Percentiles rank a stretch among this genome's conserved stretches.
phyloP scores from a whole-genome alignment of 2,888 invertebrate genomes.

The Geophilus truncorum region DNA sequence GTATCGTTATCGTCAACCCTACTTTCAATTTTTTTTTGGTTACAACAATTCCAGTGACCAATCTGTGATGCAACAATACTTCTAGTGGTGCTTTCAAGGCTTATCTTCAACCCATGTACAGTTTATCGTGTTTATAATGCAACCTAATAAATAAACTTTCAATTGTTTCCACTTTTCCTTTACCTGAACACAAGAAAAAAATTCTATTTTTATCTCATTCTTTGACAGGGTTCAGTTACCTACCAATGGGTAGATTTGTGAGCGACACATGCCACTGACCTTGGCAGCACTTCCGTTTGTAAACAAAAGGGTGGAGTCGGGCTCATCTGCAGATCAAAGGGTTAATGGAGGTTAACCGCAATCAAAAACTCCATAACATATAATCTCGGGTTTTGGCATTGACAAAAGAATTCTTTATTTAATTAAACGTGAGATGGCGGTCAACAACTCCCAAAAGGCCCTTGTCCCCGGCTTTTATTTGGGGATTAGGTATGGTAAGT shows the following conservation, averaged over 20 bases:
- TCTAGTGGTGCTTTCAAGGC: background rate
- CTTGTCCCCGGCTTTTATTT: too few species aligned
- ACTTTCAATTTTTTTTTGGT: too few species aligned
- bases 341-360: background rate
- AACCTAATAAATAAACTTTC: too few species aligned
- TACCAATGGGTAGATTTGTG: background rate
- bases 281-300: background rate
- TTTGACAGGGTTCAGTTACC: background rate
- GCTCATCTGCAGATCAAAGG: background rate
- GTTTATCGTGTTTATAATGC: too few species aligned
- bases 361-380: too few species aligned
- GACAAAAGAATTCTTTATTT: too few species aligned
- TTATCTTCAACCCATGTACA: background rate
- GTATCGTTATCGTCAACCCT: too few species aligned
- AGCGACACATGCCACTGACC: conserved; percentile 2
- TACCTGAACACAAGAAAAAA: background rate
- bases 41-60: too few species aligned
- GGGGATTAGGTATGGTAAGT: too few species aligned
- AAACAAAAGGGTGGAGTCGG: background rate
- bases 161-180: background rate
- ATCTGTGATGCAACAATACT: background rate
- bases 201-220: background rate
- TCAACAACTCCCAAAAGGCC: too few species aligned
- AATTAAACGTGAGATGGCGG: too few species aligned
- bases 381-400: too few species aligned